These are phyloP conservation scores for Platypus cylindrus DNA, from an alignment of 2,888 invertebrate genomes.

Conservation along the genomic window DNA sequence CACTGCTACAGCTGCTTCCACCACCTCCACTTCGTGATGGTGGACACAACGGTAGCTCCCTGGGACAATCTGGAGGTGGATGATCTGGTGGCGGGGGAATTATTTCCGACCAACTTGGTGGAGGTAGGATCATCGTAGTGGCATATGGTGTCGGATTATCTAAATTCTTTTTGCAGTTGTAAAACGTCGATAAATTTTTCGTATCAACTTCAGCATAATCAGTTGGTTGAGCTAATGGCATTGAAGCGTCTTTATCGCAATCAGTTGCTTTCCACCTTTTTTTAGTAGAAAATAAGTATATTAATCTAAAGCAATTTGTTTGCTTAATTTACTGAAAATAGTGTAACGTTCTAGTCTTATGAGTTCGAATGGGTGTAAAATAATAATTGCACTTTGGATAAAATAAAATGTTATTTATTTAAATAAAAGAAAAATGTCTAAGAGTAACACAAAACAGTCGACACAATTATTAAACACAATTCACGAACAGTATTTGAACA, in stretches of 20 bases:
- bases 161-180: constrained; percentile 48
- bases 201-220: constrained; percentile 59
- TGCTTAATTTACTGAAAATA: too few species aligned
- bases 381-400: too few species aligned
- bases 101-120: constrained; percentile 45
- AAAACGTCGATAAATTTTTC: constrained; percentile 56
- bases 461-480: too few species aligned
- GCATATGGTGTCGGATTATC: constrained; percentile 61
- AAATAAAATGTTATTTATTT: too few species aligned
- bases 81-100: constrained; percentile 48
- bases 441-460: too few species aligned
- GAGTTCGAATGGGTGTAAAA: too few species aligned
- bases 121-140: constrained; percentile 54
- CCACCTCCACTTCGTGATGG: constrained; percentile 30
- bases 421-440: too few species aligned
- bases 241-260: constrained; percentile 50
- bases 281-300: too few species aligned
- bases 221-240: constrained; percentile 46
- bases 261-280: constrained; percentile 55
- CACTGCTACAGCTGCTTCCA: constrained; percentile 29
- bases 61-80: constrained; percentile 42
- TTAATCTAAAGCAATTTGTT: too few species aligned
- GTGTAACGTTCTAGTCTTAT: too few species aligned
- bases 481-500: too few species aligned
- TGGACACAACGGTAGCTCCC: constrained; percentile 29